Percentiles rank a stretch among this genome's conserved stretches.
phyloP scores from a whole-genome alignment of 2,113 vertebrate species.

The Crocuta crocuta region DNA sequence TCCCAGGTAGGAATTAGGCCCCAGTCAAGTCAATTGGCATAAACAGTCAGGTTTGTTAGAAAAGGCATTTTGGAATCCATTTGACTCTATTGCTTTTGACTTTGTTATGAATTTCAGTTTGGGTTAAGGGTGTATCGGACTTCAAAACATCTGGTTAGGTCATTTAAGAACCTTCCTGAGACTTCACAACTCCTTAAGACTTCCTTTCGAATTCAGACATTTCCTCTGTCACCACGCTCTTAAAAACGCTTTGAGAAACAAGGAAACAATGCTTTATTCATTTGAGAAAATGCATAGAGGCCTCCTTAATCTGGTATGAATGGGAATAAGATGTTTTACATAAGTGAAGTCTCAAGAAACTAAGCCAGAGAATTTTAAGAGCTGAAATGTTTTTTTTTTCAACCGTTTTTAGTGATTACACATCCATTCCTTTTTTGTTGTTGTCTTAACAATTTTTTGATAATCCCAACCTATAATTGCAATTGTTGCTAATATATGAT shows the following conservation, averaged over 20 bases:
- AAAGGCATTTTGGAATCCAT: slow-evolving; percentile 27
- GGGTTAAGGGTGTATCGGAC: slow-evolving; percentile 68
- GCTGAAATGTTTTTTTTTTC: neutral
- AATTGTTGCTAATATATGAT: neutral
- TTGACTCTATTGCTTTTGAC: slow-evolving; percentile 71
- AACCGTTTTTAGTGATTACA: neutral
- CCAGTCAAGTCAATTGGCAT: slow-evolving; percentile 28
- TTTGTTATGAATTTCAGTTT: slow-evolving; percentile 74
- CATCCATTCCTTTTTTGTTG: neutral
- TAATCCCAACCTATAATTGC: neutral
- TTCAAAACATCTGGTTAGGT: slow-evolving; percentile 77
- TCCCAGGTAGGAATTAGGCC: neutral
- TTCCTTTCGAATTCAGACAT: slow-evolving; percentile 69
- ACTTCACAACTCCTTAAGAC: slow-evolving; percentile 67
- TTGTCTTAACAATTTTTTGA: slow-evolving; percentile 9
- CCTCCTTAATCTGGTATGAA: neutral
- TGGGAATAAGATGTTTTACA: slow-evolving; percentile 60
- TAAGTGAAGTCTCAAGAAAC: neutral
- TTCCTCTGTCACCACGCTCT: slow-evolving; percentile 52
- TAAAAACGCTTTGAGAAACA: slow-evolving; percentile 63
- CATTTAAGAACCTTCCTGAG: slow-evolving; percentile 74
- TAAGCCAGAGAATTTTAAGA: neutral
- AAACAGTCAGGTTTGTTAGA: slow-evolving; percentile 24
- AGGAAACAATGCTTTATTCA: slow-evolving; percentile 66
- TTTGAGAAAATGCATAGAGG: slow-evolving; percentile 32